phyloP scores from a whole-genome alignment of 2,797 vertebrate species.

The Ctenochaetus hawaiiensis region DNA sequence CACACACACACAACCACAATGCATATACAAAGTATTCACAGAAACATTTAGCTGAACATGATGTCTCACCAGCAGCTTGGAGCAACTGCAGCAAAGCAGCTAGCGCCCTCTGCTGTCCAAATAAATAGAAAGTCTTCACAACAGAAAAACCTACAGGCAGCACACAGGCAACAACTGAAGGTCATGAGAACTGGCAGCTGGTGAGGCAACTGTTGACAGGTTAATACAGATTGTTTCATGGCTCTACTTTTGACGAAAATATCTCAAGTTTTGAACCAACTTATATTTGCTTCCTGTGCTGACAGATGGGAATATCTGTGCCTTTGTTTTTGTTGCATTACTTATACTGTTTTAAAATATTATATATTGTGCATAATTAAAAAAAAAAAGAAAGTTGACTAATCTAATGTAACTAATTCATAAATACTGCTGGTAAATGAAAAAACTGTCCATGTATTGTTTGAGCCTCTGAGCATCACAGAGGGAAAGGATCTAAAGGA shows the following conservation, averaged over 20 bases:
- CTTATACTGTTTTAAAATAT: background rate
- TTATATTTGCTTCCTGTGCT: background rate
- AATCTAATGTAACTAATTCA: constrained; percentile 17
- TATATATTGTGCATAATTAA: background rate
- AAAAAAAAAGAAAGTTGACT: background rate
- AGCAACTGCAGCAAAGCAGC: background rate
- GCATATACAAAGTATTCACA: constrained; percentile 29
- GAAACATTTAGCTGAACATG: constrained; percentile 19
- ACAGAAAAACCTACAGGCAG: constrained; percentile 13
- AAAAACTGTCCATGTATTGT: background rate
- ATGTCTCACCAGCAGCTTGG: constrained; percentile 1
- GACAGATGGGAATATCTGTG: background rate
- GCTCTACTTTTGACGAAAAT: constrained; percentile 13
- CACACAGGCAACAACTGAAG: constrained; percentile 10
- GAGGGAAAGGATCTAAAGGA: background rate
- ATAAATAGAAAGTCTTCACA: constrained; percentile 71
- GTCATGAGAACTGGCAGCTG: background rate
- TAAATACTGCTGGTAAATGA: constrained; percentile 52
- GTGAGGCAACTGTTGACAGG: background rate
- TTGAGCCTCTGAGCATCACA: background rate
- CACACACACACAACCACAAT: background rate
- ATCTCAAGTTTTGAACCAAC: constrained; percentile 9
- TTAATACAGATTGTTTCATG: constrained; percentile 19
- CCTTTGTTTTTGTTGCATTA: too few species aligned
- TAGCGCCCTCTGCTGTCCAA: constrained; percentile 55